Evolutionary conservation across 64 coral and sea anemone genomes (phyloP), one percentile per base, ranked within the genome.

Genomic region (Acropora tenuis): DNA sequence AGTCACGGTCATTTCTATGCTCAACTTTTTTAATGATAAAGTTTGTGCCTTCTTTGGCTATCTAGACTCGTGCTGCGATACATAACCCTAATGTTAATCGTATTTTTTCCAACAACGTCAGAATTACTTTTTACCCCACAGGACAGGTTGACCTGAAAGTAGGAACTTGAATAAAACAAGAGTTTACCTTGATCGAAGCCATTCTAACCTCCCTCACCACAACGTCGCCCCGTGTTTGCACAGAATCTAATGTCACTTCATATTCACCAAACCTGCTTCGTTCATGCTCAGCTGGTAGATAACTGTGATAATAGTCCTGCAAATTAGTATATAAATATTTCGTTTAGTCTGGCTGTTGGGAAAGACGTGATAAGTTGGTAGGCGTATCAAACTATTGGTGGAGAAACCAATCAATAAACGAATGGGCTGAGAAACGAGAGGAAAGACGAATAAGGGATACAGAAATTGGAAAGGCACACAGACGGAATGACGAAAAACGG

Each of bases 191-290:
- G 8, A 94, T 53, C 47, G 85, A 88, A 41, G 89, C 93, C 91
- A 97, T 93, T 78, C 87, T 90, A 19, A 97, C 69, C 50, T 97
- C 88, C 65, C 68, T 92, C 43, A 93, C 77, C 41, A 94, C 87
- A 60, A 97, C 79, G 65, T 97, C 95, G 41, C 95, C 95, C 45
- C 82, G 88, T 17, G 95, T 92, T 48, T 30, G 80, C 41, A 94
- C 83, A 1, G 88, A 93, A 66, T 97, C 95, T n/a, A 94, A 68
- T 5, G 95, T 97, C 10, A 97, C 95, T 43, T 97, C 95, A 61
- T 97, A 97, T 2, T 88, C 89, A 55, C 95, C 95, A 78, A 94
- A 97, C 45, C 89, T 68, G 15, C 72, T 57, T 65, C 88, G 88
- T 73, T 97, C 95, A 19, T 91, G 79, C 15, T 87, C 79, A 8